phyloP scores from a whole-genome alignment of 2,797 vertebrate species.

The Crenuchus spilurus region DNA sequence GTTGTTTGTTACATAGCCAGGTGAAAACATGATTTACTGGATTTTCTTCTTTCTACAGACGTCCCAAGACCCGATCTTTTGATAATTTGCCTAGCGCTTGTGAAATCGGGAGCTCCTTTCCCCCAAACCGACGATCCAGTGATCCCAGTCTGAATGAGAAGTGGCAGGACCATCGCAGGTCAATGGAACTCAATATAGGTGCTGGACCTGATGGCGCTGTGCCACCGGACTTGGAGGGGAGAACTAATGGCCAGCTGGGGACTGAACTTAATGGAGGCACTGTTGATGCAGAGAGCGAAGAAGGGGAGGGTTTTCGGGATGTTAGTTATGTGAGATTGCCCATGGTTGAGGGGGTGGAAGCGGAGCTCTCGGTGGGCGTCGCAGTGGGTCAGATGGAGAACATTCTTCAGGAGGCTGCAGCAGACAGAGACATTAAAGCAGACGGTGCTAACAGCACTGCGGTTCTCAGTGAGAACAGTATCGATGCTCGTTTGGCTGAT shows the following conservation, averaged over 20 bases:
- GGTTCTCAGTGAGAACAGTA: conserved; percentile 38
- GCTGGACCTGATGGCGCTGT: conserved; percentile 74
- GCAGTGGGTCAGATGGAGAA: conserved; percentile 94
- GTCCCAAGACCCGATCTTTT: conserved; percentile 95
- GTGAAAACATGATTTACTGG: conserved; percentile 45
- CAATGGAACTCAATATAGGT: conserved; percentile 88
- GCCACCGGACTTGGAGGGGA: conserved; percentile 67
- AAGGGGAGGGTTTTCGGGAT: conserved; percentile 45
- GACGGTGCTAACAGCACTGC: conserved; percentile 23
- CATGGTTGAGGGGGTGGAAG: conserved; percentile 61
- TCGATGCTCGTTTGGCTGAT: conserved; percentile 31
- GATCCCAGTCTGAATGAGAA: conserved; percentile 97
- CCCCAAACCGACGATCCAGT: conserved; percentile 90
- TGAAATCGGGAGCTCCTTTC: conserved; percentile 81
- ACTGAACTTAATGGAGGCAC: conserved; percentile 65
- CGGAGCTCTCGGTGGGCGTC: conserved; percentile 86
- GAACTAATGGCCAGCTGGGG: conserved; percentile 57
- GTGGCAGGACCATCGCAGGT: conserved; percentile 96
- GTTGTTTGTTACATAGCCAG: no score
- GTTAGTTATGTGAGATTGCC: conserved; percentile 16
- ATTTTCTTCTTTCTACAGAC: conserved; percentile 67
- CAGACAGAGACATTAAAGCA: conserved; percentile 53
- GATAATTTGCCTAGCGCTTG: conserved; percentile 93
- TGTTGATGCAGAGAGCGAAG: conserved; percentile 44
- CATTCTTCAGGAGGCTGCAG: conserved; percentile 89